Conservation (phyloP, 2,797 vertebrate genomes). For the Kryptolebias ocellatus region DNA sequence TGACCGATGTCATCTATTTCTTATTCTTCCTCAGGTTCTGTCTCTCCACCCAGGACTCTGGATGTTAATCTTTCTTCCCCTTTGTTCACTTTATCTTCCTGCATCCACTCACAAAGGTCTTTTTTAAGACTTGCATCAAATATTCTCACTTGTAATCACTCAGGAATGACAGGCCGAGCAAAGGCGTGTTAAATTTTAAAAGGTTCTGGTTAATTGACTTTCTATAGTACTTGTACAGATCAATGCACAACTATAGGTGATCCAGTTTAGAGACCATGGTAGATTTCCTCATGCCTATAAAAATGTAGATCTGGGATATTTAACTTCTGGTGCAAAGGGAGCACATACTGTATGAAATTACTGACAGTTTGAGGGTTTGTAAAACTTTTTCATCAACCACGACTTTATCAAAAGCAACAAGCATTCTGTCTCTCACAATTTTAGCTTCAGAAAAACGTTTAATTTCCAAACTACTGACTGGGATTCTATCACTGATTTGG, state of each 20-base stretch:
- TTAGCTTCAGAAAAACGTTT: too few relatives aligned
- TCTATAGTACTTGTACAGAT: neutral
- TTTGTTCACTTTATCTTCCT: neutral
- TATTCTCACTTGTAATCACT: constrained; percentile 38
- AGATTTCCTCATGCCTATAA: too few relatives aligned
- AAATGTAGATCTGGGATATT: too few relatives aligned
- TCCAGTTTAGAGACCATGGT: too few relatives aligned
- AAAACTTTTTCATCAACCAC: too few relatives aligned
- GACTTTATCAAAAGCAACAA: too few relatives aligned
- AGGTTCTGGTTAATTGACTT: constrained; percentile 17
- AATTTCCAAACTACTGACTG: too few relatives aligned
- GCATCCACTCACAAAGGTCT: constrained; percentile 3
- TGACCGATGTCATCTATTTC: neutral
- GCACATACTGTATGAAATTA: neutral
- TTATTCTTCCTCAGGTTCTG: constrained; percentile 12
- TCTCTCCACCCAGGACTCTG: neutral
- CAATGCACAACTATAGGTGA: too few relatives aligned
- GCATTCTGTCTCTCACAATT: too few relatives aligned
- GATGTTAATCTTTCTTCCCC: neutral
- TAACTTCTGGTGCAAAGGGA: too few relatives aligned
- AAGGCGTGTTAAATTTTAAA: constrained; percentile 38
- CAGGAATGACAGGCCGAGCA: constrained; percentile 9
- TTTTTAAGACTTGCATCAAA: constrained; percentile 35
- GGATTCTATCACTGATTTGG: too few relatives aligned
- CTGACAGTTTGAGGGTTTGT: constrained; percentile 5